Percentiles rank a stretch among this genome's conserved stretches.
phyloP scores from a whole-genome alignment of 2,797 vertebrate genomes.

The Poecilia picta region DNA sequence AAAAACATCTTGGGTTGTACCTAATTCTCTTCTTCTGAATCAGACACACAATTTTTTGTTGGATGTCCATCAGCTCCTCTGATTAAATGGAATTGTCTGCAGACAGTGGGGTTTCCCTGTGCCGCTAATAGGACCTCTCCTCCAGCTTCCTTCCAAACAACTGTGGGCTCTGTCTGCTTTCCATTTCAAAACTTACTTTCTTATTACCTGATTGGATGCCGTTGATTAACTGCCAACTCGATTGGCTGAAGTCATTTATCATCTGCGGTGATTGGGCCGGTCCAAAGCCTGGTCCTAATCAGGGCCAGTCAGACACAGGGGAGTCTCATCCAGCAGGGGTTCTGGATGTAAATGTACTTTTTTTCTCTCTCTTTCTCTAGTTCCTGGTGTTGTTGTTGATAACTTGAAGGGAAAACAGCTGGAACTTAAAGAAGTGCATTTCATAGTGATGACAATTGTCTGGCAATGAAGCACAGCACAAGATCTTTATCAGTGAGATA shows the following conservation, averaged over 20 bases:
- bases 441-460: conserved; percentile 68
- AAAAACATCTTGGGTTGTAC: conserved; percentile 36
- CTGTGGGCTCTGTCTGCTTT: conserved; percentile 66
- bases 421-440: conserved; percentile 30
- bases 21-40: conserved; percentile 65
- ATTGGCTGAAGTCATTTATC: conserved; percentile 77
- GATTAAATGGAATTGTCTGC: conserved; percentile 63
- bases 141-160: conserved; percentile 48
- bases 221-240: conserved; percentile 77
- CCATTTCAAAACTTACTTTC: conserved; percentile 66
- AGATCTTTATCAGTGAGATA: conserved; percentile 55
- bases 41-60: conserved; percentile 54
- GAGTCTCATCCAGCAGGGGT: conserved; percentile 43
- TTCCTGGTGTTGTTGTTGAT: conserved; percentile 43
- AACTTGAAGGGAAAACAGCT: conserved; percentile 53
- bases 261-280: conserved; percentile 64
- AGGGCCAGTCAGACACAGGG: conserved; percentile 58
- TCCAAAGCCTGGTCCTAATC: conserved; percentile 72
- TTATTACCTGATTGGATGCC: conserved; percentile 75
- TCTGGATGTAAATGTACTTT: conserved; percentile 37
- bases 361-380: conserved; percentile 11
- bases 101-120: conserved; percentile 48
- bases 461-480: conserved; percentile 55
- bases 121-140: conserved; percentile 51
- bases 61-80: conserved; percentile 52